These are phyloP conservation scores for Oreortyx pictus DNA, from an alignment of 2,797 vertebrate genomes.

Conservation along the genomic window DNA sequence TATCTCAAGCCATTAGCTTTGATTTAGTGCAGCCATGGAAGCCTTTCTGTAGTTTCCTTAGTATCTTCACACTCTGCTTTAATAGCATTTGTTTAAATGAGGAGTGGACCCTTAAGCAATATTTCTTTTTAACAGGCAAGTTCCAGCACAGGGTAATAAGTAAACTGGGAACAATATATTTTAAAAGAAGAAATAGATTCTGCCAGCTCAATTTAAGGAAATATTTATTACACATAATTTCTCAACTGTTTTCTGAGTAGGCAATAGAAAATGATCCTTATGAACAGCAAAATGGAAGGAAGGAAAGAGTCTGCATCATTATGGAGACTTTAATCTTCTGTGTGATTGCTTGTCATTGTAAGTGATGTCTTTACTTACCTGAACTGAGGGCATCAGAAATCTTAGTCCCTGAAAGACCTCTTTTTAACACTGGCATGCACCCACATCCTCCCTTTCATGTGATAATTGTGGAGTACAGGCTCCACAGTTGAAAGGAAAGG, in stretches of 20 bases:
- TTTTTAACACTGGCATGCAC: background rate
- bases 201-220: constrained; percentile 71
- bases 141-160: constrained; percentile 70
- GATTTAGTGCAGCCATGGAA: constrained; percentile 74
- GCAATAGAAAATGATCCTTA: constrained; percentile 57
- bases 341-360: constrained; percentile 17
- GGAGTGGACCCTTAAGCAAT: constrained; percentile 72
- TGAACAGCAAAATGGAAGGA: constrained; percentile 19
- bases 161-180: constrained; percentile 73
- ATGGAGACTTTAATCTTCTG: constrained; percentile 35
- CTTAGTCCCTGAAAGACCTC: background rate
- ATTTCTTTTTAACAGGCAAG: constrained; percentile 76
- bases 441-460: background rate
- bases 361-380: constrained; percentile 43
- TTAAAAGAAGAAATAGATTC: constrained; percentile 66
- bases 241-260: constrained; percentile 71
- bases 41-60: constrained; percentile 66
- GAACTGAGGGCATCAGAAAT: constrained; percentile 3
- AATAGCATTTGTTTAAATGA: constrained; percentile 79
- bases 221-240: constrained; percentile 73
- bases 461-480: background rate
- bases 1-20: constrained; percentile 73
- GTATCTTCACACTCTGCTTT: constrained; percentile 73
- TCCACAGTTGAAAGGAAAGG: background rate
- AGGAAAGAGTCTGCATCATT: constrained; percentile 29